Percentiles rank a stretch among this genome's conserved stretches.
phyloP scores from a whole-genome alignment of 2,888 invertebrate species.

The Cistogaster globosa region DNA sequence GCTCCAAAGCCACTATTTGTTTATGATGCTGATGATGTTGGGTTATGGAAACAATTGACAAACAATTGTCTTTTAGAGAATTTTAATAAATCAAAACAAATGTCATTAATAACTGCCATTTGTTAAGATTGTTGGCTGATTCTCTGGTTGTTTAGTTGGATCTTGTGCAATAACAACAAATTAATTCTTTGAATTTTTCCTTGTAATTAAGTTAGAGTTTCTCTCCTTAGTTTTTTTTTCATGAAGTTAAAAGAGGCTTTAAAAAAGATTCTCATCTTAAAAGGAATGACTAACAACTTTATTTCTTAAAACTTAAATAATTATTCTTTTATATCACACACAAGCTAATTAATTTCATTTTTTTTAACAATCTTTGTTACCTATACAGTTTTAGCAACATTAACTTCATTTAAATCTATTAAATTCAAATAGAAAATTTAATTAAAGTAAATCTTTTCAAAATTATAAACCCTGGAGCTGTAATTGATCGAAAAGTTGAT shows the following conservation, averaged over 20 bases:
- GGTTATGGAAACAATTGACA: conserved; percentile 42
- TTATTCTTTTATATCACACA: not conserved
- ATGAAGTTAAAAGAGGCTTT: conserved; percentile 2
- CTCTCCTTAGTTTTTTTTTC: not conserved
- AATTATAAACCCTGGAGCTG: no score
- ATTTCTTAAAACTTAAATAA: conserved; percentile 3
- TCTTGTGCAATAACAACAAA: conserved; percentile 23
- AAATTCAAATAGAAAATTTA: no score
- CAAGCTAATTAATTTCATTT: not conserved
- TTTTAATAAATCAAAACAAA: conserved; percentile 56
- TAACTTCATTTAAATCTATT: no score
- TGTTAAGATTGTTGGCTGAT: conserved; percentile 9
- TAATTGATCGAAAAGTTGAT: no score
- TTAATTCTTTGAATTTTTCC: conserved; percentile 37
- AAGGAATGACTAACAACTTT: conserved; percentile 30
- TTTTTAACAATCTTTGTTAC: not conserved
- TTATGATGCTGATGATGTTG: conserved; percentile 4
- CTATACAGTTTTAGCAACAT: no score
- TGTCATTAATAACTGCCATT: conserved; percentile 52
- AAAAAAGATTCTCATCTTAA: not conserved
- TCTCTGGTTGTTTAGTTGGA: not conserved
- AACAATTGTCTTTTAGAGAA: conserved; percentile 46
- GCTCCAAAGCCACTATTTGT: conserved; percentile 2
- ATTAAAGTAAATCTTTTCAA: no score
- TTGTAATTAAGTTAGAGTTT: conserved; percentile 40